Conservation (phyloP, 1,140 invertebrate genomes). For the Bombus soroeensis region DNA sequence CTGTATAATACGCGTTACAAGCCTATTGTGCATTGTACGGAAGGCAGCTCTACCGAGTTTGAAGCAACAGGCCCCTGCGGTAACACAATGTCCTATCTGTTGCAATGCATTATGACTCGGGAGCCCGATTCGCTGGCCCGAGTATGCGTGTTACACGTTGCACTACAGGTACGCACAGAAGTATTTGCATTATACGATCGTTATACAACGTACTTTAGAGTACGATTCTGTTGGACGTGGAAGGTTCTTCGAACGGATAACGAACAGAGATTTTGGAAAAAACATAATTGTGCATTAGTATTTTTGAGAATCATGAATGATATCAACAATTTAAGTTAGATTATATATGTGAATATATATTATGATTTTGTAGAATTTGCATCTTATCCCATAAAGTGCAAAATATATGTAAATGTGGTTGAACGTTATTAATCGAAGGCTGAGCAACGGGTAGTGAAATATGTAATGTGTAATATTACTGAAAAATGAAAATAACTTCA, state of each 20-base stretch:
- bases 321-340: too few species aligned
- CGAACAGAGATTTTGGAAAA: background rate
- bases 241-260: background rate
- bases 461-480: background rate
- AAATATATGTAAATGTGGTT: too few species aligned
- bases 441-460: background rate
- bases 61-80: constrained; percentile 33
- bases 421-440: too few species aligned
- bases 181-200: constrained; percentile 46
- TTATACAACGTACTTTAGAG: constrained; percentile 14
- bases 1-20: constrained; percentile 67
- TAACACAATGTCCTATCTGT: constrained; percentile 65
- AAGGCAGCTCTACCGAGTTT: constrained; percentile 21
- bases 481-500: background rate
- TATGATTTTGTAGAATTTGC: too few species aligned
- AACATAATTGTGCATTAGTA: background rate
- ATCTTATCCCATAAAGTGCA: too few species aligned
- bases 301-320: too few species aligned
- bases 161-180: constrained; percentile 38
- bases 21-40: constrained; percentile 75
- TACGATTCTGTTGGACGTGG: background rate
- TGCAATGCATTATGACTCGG: constrained; percentile 58
- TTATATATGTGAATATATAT: too few species aligned
- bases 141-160: constrained; percentile 37
- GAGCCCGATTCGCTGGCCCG: background rate